phyloP scores from a whole-genome alignment of 2,797 vertebrate genomes.

The Micropoecilia bifurca region DNA sequence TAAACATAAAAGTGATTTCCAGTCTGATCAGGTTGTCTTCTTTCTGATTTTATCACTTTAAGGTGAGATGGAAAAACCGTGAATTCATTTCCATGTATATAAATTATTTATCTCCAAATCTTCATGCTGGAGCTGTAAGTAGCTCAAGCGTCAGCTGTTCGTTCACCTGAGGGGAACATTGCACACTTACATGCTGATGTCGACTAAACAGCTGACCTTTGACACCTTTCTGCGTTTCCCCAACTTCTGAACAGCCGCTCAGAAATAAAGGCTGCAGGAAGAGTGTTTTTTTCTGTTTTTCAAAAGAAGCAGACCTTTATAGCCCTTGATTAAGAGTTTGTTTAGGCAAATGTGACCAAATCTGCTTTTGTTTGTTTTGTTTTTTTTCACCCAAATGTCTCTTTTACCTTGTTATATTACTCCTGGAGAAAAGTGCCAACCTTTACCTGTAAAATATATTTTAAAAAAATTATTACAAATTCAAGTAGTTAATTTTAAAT shows the following conservation, averaged over 20 bases:
- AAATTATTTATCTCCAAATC: not conserved
- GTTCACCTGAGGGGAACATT: not conserved
- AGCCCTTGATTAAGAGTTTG: not conserved
- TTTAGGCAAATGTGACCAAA: not conserved
- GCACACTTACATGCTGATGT: not conserved
- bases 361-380: too few relatives aligned
- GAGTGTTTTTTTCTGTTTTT: too few relatives aligned
- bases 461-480: not conserved
- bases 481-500: not conserved
- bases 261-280: not conserved
- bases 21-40: not conserved
- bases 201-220: not conserved
- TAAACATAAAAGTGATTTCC: too few relatives aligned
- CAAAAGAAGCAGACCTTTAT: too few relatives aligned
- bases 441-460: too few relatives aligned
- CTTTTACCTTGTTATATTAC: too few relatives aligned
- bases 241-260: not conserved
- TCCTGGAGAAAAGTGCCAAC: too few relatives aligned
- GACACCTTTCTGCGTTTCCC: not conserved
- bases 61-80: not conserved
- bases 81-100: not conserved
- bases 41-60: not conserved
- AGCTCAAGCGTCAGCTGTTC: not conserved
- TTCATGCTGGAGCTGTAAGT: not conserved
- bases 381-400: too few relatives aligned